phyloP scores from a whole-genome alignment of 2,888 invertebrate species.

The Anodontia alba region DNA sequence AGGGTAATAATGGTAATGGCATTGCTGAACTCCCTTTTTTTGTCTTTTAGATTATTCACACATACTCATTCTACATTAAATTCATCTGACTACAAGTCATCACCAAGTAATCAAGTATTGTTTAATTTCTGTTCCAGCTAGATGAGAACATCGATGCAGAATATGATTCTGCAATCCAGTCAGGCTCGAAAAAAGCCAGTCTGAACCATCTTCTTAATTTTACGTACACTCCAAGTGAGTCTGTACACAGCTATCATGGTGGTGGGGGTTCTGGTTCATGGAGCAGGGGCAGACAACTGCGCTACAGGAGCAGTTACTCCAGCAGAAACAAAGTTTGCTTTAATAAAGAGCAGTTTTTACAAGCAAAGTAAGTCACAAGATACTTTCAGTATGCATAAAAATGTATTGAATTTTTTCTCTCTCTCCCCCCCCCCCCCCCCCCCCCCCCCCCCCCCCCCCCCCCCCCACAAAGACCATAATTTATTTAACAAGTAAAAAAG shows the following conservation, averaged over 20 bases:
- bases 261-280: slow-evolving; percentile 46
- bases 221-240: slow-evolving; percentile 89
- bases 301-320: slow-evolving; percentile 52
- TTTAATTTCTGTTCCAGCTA: slow-evolving; percentile 66
- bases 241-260: slow-evolving; percentile 34
- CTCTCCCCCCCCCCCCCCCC: too few species aligned
- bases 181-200: slow-evolving; percentile 92
- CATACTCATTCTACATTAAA: too few species aligned
- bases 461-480: background rate
- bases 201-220: slow-evolving; percentile 97
- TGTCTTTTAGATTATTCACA: too few species aligned
- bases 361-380: slow-evolving; percentile 93
- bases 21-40: too few species aligned
- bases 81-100: too few species aligned
- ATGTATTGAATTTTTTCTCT: too few species aligned
- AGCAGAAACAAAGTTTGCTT: slow-evolving; percentile 87
- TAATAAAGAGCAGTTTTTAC: slow-evolving; percentile 96
- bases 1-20: too few species aligned
- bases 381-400: too few species aligned
- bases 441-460: too few species aligned
- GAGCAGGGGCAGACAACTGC: slow-evolving; percentile 48
- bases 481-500: background rate
- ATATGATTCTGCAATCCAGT: slow-evolving; percentile 92
- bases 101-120: too few species aligned
- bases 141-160: slow-evolving; percentile 85